Percentiles rank a stretch among this genome's conserved stretches.
These are phyloP conservation scores for Pyrocephalus nanus DNA, from an alignment of 2,797 vertebrate genomes.

Conservation along the genomic window DNA sequence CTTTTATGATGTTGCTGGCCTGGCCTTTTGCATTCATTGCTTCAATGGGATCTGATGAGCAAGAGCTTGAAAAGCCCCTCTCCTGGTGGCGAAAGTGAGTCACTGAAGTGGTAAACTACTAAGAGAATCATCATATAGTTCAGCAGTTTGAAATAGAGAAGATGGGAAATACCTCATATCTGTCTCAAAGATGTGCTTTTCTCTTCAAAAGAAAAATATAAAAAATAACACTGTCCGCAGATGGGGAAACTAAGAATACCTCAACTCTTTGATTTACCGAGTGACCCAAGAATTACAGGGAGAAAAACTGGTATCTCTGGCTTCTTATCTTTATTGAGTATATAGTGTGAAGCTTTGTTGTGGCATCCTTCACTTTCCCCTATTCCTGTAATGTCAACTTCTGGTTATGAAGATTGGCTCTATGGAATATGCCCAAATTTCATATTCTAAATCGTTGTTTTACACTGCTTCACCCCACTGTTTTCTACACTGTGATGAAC, in stretches of 20 bases:
- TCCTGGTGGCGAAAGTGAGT: constrained; percentile 94
- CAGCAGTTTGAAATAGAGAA: neutral
- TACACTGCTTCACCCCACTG: neutral
- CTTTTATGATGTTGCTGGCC: constrained; percentile 97
- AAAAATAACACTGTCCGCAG: neutral
- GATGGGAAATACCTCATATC: neutral
- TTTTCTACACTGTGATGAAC: neutral
- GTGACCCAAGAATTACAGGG: neutral
- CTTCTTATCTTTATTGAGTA: neutral
- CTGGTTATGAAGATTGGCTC: neutral
- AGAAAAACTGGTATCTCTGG: neutral
- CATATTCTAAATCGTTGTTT: neutral
- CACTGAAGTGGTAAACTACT: neutral
- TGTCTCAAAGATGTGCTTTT: neutral
- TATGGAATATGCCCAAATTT: neutral
- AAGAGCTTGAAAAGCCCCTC: constrained; percentile 82
- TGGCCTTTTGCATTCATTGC: constrained; percentile 95
- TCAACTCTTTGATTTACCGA: neutral
- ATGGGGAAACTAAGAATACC: neutral
- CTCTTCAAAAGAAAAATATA: neutral
- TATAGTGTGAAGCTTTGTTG: neutral
- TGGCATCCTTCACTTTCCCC: neutral
- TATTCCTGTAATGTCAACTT: neutral
- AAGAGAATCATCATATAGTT: neutral
- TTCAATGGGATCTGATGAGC: constrained; percentile 85